Conservation (phyloP, 1,140 invertebrate genomes). For the Thaumetopoea pityocampa region DNA sequence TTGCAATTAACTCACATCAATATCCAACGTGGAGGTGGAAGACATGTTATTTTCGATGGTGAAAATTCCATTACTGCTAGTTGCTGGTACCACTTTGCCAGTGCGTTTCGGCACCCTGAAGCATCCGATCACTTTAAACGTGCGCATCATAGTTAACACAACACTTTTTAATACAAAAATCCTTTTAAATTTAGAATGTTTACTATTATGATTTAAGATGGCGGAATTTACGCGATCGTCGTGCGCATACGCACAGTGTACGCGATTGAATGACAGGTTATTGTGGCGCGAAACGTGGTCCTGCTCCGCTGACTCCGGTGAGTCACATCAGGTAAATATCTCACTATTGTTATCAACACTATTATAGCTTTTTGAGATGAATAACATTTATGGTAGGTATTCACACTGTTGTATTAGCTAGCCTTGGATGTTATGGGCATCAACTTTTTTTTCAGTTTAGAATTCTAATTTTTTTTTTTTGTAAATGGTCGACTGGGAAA, state of each 20-base stretch:
- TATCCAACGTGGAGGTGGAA: constrained; percentile 60
- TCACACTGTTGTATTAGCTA: too few species aligned
- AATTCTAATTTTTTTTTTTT: too few species aligned
- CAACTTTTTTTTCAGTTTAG: too few species aligned
- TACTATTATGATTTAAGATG: constrained; percentile 17
- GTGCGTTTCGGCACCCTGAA: constrained; percentile 52
- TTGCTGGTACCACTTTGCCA: constrained; percentile 49
- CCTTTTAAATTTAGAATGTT: constrained; percentile 6
- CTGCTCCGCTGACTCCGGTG: constrained; percentile 30
- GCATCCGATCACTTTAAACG: constrained; percentile 47
- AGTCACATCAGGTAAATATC: constrained; percentile 41
- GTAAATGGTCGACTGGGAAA: too few species aligned
- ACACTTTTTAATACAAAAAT: constrained; percentile 23
- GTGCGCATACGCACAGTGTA: constrained; percentile 48
- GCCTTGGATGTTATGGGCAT: too few species aligned
- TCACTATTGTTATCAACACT: constrained; percentile 13
- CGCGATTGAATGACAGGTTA: constrained; percentile 61
- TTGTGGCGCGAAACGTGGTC: constrained; percentile 42
- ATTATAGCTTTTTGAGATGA: too few species aligned
- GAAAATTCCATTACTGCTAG: constrained; percentile 47
- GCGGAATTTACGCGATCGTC: constrained; percentile 16
- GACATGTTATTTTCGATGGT: constrained; percentile 64
- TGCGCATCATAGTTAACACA: constrained; percentile 46
- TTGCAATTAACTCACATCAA: constrained; percentile 46
- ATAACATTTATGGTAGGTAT: too few species aligned